These are phyloP conservation scores for Papilio polyxenes DNA, from an alignment of 1,140 invertebrate genomes.

Conservation along the genomic window DNA sequence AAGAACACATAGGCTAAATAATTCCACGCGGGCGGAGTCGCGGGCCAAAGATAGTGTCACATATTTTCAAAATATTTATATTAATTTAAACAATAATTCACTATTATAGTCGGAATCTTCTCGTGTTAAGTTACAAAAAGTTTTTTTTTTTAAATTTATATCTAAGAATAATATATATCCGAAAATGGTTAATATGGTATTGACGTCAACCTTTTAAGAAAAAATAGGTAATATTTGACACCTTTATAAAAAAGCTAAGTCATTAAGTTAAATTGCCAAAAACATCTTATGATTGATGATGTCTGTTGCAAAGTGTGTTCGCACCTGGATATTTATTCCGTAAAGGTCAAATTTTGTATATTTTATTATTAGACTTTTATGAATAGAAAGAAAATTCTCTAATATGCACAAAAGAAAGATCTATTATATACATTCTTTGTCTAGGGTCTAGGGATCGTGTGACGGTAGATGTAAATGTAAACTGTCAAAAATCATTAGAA, in stretches of 20 bases:
- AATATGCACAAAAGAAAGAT: too few relatives aligned
- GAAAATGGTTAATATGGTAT: background rate
- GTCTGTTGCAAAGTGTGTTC: background rate
- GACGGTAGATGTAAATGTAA: too few relatives aligned
- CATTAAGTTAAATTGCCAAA: conserved; percentile 22
- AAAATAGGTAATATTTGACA: background rate
- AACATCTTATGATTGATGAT: conserved; percentile 12
- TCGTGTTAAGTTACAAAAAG: too few relatives aligned
- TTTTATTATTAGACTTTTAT: background rate
- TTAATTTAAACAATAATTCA: too few relatives aligned
- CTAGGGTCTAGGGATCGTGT: too few relatives aligned
- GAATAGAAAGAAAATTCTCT: background rate
- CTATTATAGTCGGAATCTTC: too few relatives aligned
- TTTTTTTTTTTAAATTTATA: background rate
- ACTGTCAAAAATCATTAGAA: too few relatives aligned
- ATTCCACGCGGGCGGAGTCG: background rate
- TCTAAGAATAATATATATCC: background rate
- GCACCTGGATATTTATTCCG: background rate
- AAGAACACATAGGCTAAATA: background rate
- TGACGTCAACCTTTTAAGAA: background rate
- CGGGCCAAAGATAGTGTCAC: too few relatives aligned
- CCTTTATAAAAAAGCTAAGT: background rate
- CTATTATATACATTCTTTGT: too few relatives aligned
- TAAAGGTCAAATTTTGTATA: background rate
- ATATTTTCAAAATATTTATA: too few relatives aligned